Base-by-base conservation (phyloP, 2,113 vertebrate species). In the Monopterus albus region DNA sequence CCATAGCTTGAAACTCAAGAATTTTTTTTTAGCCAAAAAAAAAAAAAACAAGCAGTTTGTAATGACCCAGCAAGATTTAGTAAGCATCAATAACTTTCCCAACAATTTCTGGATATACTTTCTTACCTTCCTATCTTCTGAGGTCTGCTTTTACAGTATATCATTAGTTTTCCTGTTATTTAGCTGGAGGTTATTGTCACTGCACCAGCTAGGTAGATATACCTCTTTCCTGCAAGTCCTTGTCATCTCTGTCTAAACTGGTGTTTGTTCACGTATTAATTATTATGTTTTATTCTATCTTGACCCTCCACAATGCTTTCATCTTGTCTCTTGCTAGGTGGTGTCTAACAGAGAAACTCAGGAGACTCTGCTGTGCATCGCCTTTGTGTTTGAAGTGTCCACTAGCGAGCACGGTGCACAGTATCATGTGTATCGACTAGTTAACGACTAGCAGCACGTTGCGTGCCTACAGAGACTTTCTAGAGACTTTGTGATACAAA, bases 281-380 rank as follows among this genome's bases (percentile, higher is more conserved):
- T 53, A 4, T 25, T 17, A 5, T 21, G 36, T 7, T 23, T 29
- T 9, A 7, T 59, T 21, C 12, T 23, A 25, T 21, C 47, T 40
- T 70, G 10, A 47, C n/a, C n/a, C n/a, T n/a, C n/a, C n/a, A n/a
- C n/a, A n/a, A n/a, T 36, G 7, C n/a, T 47, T 51, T 69, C n/a
- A 7, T 62, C 52, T 21, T 31, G 21, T 74, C 5, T 52, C 2
- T 67, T 33, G 4, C 20, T 50, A 98, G 96, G 96, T 98, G 82
- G 96, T 98, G 85, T 98, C 96, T 0, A 97, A 96, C 93, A 94
- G 96, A 89, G 96, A 98, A 88, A 98, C 96, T 74, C 96, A 98
- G 93, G 96, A 98, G 91, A 98, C 96, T 79, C 85, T 98, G 89
- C 95, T 98, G 28, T 97, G 96, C 92, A 96, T 98, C 29, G 96